These are phyloP conservation scores for Scotopteryx bipunctaria DNA, from an alignment of 2,888 invertebrate genomes.

Conservation along the genomic window DNA sequence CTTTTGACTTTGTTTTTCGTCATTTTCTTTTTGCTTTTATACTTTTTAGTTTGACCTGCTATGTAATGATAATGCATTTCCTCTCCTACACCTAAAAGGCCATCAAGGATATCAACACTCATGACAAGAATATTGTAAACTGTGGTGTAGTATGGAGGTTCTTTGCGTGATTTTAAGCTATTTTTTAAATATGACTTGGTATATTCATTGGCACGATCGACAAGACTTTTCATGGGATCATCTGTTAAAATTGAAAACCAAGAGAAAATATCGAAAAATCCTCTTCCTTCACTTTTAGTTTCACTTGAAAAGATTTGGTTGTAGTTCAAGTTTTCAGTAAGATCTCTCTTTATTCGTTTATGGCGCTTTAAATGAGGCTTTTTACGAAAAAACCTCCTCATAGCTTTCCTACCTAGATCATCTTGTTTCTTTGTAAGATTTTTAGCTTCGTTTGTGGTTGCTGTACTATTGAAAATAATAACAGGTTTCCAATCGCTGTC, in stretches of 20 bases:
- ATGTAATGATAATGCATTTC: slow-evolving; percentile 49
- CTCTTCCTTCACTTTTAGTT: slow-evolving; percentile 34
- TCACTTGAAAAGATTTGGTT: neutral
- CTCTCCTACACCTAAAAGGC: slow-evolving; percentile 55
- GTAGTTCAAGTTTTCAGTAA: neutral
- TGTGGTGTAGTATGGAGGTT: slow-evolving; percentile 60
- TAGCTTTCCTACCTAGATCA: slow-evolving; percentile 16
- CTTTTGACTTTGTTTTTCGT: slow-evolving; percentile 28
- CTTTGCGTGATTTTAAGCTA: slow-evolving; percentile 45
- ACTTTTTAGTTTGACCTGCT: slow-evolving; percentile 29
- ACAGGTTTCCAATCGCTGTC: slow-evolving; percentile 71
- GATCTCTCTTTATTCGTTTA: slow-evolving; percentile 45
- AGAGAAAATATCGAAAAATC: slow-evolving; percentile 49
- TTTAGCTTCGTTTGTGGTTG: slow-evolving; percentile 38
- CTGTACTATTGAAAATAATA: slow-evolving; percentile 49
- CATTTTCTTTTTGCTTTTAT: slow-evolving; percentile 36
- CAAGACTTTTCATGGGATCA: slow-evolving; percentile 46
- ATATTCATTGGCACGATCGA: slow-evolving; percentile 50
- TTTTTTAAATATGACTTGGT: slow-evolving; percentile 54
- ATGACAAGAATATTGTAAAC: slow-evolving; percentile 63
- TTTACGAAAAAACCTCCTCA: slow-evolving; percentile 41
- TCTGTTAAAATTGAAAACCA: slow-evolving; percentile 44
- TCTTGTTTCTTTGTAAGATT: slow-evolving; percentile 2
- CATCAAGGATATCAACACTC: slow-evolving; percentile 64
- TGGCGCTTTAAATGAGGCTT: slow-evolving; percentile 46